A percentile compares a stretch with the other conserved stretches of the same genome.
Evolutionary conservation across 2,888 invertebrate genomes (phyloP).

Genomic region (Colostygia pectinataria): DNA sequence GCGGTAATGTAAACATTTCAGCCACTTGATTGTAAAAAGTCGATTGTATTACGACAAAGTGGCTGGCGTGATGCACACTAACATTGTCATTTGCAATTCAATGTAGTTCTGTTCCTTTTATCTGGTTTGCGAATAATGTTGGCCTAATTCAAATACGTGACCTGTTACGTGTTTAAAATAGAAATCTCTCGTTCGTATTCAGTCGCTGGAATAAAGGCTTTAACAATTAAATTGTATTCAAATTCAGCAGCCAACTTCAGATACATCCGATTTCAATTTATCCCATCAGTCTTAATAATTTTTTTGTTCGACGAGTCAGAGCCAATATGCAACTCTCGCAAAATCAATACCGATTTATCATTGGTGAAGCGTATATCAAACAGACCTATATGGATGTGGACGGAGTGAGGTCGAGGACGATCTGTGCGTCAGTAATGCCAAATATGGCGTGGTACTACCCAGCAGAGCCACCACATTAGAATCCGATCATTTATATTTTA

Average conservation of each 20-base stretch:
- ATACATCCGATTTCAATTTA: constrained; percentile 1
- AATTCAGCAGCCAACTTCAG: constrained; percentile 11
- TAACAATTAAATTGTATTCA: constrained; percentile 14
- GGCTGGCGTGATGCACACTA: constrained; percentile 13
- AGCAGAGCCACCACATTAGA: too few species aligned
- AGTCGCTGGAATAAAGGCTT: constrained; percentile 5
- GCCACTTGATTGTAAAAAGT: constrained; percentile 19
- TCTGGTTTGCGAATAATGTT: constrained; percentile 10
- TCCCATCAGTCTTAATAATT: constrained; percentile 13
- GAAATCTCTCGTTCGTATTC: constrained; percentile 15
- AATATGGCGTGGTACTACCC: too few species aligned
- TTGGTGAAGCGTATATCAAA: constrained; percentile 3
- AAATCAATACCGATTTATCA: constrained; percentile 21
- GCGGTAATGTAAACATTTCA: constrained; percentile 22
- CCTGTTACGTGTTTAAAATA: constrained; percentile 14
- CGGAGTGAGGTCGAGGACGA: constrained; percentile 9
- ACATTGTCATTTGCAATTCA: constrained; percentile 17
- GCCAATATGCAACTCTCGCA: constrained; percentile 15
- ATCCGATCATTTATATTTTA: too few species aligned
- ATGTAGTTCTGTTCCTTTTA: constrained; percentile 9
- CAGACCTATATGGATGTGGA: constrained; percentile 7
- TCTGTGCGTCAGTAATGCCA: constrained; percentile 9
- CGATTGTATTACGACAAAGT: constrained; percentile 12
- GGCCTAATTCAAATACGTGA: constrained; percentile 20
- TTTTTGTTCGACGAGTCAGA: constrained; percentile 10